phyloP scores from a whole-genome alignment of 2,113 vertebrate genomes.

The Rutilus rutilus region DNA sequence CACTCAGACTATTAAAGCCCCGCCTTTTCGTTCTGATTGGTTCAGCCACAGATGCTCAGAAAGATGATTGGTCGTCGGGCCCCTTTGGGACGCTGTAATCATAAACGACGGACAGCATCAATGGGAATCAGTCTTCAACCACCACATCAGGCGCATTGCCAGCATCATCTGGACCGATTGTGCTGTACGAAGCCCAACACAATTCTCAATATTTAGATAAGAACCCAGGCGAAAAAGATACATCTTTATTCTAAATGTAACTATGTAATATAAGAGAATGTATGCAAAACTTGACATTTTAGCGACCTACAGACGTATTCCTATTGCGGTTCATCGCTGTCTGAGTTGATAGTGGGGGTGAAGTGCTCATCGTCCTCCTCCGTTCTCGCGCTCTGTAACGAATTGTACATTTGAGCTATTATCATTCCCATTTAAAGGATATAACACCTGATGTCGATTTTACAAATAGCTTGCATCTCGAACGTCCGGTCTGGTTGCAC shows the following conservation, averaged over 20 bases:
- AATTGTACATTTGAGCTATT: neutral
- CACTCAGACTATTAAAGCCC: neutral
- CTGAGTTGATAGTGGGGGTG: constrained; percentile 2
- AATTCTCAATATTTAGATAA: neutral
- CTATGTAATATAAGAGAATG: constrained; percentile 16
- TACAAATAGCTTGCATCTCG: neutral
- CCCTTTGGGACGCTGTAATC: neutral
- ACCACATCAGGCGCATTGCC: constrained; percentile 28
- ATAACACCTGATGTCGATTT: neutral
- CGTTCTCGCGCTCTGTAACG: neutral
- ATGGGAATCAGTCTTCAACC: constrained; percentile 19
- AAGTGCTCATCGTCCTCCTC: neutral
- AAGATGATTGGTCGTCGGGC: constrained; percentile 45
- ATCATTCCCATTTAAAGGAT: neutral
- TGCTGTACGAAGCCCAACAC: neutral
- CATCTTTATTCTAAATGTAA: neutral
- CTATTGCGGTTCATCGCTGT: neutral
- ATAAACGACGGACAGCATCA: constrained; percentile 21
- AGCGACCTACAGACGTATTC: neutral
- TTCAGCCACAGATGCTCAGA: neutral
- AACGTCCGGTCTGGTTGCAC: neutral
- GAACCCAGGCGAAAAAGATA: neutral
- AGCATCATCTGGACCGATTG: constrained; percentile 41
- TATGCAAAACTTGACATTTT: neutral
- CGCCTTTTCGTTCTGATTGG: constrained; percentile 38